Evolutionary conservation across 2,797 vertebrate species (phyloP).

Genomic region (Urocyon cinereoargenteus): DNA sequence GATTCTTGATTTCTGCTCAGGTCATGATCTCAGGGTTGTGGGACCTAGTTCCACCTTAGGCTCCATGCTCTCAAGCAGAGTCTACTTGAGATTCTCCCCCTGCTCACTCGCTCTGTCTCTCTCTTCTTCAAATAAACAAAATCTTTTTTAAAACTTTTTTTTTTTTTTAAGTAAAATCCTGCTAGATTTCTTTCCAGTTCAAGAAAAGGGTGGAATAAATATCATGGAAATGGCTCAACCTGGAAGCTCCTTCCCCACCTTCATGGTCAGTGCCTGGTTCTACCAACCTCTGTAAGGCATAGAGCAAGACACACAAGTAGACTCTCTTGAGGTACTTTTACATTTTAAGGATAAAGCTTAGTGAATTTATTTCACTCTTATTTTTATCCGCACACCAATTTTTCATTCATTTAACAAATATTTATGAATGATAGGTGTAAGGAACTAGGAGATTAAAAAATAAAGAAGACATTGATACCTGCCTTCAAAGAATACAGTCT

Average conservation of each 20-base stretch:
- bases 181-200: background rate
- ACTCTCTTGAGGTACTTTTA: background rate
- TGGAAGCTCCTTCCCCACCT: background rate
- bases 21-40: no score
- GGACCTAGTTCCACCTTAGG: no score
- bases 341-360: background rate
- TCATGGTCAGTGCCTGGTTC: background rate
- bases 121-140: no score
- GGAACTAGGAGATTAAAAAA: slow-evolving; percentile 20
- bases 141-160: background rate
- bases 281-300: background rate
- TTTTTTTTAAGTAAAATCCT: slow-evolving; percentile 28
- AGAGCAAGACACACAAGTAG: background rate
- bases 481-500: slow-evolving; percentile 15
- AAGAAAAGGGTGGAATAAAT: slow-evolving; percentile 24
- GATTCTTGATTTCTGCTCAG: no score
- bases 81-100: no score
- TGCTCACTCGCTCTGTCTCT: no score
- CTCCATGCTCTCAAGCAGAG: no score
- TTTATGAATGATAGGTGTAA: slow-evolving; percentile 26
- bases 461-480: slow-evolving; percentile 32
- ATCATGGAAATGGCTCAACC: background rate
- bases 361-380: slow-evolving; percentile 46
- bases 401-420: slow-evolving; percentile 55
- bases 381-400: slow-evolving; percentile 10